Base-by-base conservation (phyloP, 1,140 invertebrate genomes). In the Drosophila kanapiae region DNA sequence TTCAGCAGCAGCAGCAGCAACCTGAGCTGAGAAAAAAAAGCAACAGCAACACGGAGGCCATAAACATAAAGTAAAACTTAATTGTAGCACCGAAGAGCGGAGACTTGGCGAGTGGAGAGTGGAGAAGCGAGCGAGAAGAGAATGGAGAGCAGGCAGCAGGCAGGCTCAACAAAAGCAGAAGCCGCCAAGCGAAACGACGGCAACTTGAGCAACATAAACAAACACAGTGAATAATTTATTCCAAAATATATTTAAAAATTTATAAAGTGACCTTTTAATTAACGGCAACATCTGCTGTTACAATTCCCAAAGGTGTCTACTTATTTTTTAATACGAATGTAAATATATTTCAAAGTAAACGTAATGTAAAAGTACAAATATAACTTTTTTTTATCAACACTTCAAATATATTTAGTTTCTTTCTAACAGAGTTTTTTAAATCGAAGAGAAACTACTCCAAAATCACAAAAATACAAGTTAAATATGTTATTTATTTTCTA, bases 11-110 rank as follows among this genome's bases (percentile, higher is more conserved):
- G 47, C 53, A 72, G 58, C 68, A 59, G 59, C 82, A 75, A 87
- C 37, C 11, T 53, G 86, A 56, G 84, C 72, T 84, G 84, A 83
- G 83, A 81, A 78, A 76, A 59, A 86, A 79, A 67, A 83, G 70
- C 82, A 82, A 63, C 76, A 56, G 38, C 74, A 85, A 64, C 64
- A 81, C 70, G 71, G 82, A 74, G 79, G 82, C 81, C 71, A 82
- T 86, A 91, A 91, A 76, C 79, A 90, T 91, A 90, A 91, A 91
- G 85, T 91, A 86, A 85, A 86, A 90, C 86, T 91, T 86, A 90
- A 91, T 90, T 90, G 86, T 91, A 90, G 63, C 86, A 90, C 47
- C 45, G 61, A 65, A 60, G 47, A 76, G 75, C 49, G 67, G 47
- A 83, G 79, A 76, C 57, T 64, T 53, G 67, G 47, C 75, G 75